phyloP scores from a whole-genome alignment of 2,888 invertebrate species.

The Agrotis clavis region DNA sequence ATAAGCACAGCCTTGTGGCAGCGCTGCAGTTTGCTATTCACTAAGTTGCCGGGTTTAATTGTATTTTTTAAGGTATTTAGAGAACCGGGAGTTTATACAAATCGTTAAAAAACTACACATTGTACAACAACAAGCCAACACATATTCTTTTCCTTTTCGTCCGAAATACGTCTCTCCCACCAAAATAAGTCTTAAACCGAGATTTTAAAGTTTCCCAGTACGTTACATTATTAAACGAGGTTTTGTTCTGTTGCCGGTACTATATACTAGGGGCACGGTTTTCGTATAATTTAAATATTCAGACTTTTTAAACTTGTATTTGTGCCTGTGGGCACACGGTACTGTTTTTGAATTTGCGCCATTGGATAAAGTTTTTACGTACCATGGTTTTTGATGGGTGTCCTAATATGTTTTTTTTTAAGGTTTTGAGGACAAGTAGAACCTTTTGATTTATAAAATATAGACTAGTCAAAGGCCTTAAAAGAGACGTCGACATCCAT shows the following conservation, averaged over 20 bases:
- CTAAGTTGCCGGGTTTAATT: no score
- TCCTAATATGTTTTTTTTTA: constrained; percentile 28
- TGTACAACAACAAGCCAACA: background rate
- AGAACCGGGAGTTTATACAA: no score
- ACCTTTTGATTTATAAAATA: no score
- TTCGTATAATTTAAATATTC: constrained; percentile 60
- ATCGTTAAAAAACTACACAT: no score
- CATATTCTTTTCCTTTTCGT: background rate
- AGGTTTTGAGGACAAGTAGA: no score
- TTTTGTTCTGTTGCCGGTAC: constrained; percentile 34
- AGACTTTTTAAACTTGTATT: constrained; percentile 62
- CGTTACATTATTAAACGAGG: constrained; percentile 51
- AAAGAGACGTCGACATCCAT: background rate
- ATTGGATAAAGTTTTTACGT: constrained; percentile 21
- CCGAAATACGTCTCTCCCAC: constrained; percentile 32
- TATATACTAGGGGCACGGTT: constrained; percentile 48
- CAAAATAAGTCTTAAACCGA: constrained; percentile 33
- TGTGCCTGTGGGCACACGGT: constrained; percentile 17
- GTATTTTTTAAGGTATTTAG: no score
- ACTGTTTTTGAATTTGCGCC: background rate
- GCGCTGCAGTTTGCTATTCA: no score
- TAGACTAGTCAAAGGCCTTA: no score
- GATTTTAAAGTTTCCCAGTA: constrained; percentile 37
- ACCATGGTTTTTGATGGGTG: constrained; percentile 5
- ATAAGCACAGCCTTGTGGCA: no score